phyloP scores from a whole-genome alignment of 1,140 invertebrate genomes.

The Proctacanthus coquilletti region DNA sequence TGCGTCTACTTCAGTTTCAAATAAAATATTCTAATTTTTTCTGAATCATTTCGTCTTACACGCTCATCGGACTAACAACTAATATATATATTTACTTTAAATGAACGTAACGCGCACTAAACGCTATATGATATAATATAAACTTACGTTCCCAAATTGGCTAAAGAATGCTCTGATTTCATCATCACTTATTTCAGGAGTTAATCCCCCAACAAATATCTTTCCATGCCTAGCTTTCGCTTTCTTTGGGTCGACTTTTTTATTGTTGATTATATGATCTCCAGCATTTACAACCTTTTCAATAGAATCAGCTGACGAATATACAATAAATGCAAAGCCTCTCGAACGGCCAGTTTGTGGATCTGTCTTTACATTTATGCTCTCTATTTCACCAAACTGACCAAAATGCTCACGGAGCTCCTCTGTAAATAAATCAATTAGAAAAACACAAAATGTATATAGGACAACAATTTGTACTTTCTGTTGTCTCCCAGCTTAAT shows the following conservation, averaged over 20 bases:
- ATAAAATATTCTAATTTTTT: too few species aligned
- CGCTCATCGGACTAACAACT: neutral
- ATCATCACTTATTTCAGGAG: constrained; percentile 76
- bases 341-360: constrained; percentile 75
- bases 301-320: constrained; percentile 70
- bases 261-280: constrained; percentile 82
- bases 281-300: constrained; percentile 76
- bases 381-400: constrained; percentile 79
- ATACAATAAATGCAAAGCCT: constrained; percentile 92
- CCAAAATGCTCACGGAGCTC: constrained; percentile 83
- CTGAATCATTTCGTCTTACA: too few species aligned
- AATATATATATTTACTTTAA: neutral
- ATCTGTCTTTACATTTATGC: constrained; percentile 88
- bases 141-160: constrained; percentile 77
- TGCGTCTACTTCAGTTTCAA: too few species aligned
- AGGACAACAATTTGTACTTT: constrained; percentile 59
- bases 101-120: too few species aligned
- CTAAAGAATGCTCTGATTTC: constrained; percentile 84
- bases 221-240: constrained; percentile 86
- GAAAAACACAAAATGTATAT: too few species aligned
- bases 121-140: too few species aligned
- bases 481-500: constrained; percentile 92
- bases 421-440: constrained; percentile 54
- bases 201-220: constrained; percentile 88
- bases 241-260: constrained; percentile 90